Percentiles rank a stretch among this genome's conserved stretches.
phyloP scores from a whole-genome alignment of 2,113 vertebrate species.

The Salminus brasiliensis region DNA sequence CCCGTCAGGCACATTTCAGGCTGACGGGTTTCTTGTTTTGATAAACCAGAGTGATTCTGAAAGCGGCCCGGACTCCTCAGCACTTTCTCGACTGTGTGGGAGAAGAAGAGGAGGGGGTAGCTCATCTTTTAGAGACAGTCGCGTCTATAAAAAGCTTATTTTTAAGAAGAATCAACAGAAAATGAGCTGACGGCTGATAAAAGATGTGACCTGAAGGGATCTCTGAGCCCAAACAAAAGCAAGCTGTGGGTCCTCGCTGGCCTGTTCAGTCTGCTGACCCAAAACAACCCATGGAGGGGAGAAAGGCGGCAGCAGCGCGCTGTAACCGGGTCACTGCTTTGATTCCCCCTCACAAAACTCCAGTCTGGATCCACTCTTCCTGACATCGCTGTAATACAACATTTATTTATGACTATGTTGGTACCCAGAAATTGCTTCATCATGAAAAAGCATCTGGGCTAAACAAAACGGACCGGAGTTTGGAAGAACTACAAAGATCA shows the following conservation, averaged over 20 bases:
- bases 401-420: neutral
- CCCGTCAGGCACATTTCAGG: neutral
- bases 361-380: neutral
- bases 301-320: neutral
- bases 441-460: neutral
- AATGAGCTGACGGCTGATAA: conserved; percentile 3
- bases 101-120: neutral
- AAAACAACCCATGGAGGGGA: conserved; percentile 20
- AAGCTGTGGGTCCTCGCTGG: neutral
- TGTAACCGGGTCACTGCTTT: neutral
- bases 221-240: neutral
- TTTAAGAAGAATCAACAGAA: conserved; percentile 16
- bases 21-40: neutral
- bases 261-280: neutral
- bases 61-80: neutral
- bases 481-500: neutral
- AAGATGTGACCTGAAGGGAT: neutral
- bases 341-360: conserved; percentile 11
- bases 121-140: neutral
- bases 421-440: neutral
- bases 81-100: neutral
- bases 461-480: neutral
- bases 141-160: neutral
- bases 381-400: neutral
- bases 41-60: neutral